Evolutionary conservation across 2,797 vertebrate species (phyloP).

Genomic region (Melanotaenia parkinsoni): DNA sequence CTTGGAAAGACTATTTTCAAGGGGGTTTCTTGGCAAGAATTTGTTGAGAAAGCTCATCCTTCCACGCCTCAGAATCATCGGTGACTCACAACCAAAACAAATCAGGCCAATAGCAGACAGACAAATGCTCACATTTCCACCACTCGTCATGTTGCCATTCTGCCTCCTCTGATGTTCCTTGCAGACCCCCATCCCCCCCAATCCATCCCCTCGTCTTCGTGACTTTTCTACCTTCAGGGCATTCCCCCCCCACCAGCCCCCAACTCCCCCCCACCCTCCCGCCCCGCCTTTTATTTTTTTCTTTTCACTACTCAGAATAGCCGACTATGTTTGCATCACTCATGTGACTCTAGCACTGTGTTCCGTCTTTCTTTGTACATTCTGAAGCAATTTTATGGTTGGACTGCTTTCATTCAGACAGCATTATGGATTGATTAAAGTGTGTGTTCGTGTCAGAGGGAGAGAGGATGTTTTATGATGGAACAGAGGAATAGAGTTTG

Average conservation of each 20-base stretch:
- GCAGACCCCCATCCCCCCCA: background rate
- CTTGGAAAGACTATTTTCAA: conserved; percentile 45
- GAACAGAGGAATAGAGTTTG: background rate
- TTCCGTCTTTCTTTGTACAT: conserved; percentile 14
- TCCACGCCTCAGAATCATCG: conserved; percentile 47
- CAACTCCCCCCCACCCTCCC: background rate
- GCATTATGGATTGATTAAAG: conserved; percentile 18
- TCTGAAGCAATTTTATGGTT: conserved; percentile 38
- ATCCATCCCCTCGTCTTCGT: conserved; percentile 12
- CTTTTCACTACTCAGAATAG: conserved; percentile 21
- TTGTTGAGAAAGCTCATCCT: conserved; percentile 42
- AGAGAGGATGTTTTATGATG: background rate
- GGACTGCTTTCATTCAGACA: conserved; percentile 42
- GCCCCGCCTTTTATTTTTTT: conserved; percentile 1
- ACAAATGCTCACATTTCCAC: conserved; percentile 48
- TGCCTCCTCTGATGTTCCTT: conserved; percentile 53
- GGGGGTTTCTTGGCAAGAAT: conserved; percentile 43
- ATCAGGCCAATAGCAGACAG: conserved; percentile 54
- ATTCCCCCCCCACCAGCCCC: conserved; percentile 16
- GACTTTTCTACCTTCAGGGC: conserved; percentile 40
- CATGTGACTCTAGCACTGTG: conserved; percentile 23
- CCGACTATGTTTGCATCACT: conserved; percentile 35
- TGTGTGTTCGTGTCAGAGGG: background rate
- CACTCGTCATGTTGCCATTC: conserved; percentile 44
- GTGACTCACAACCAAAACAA: conserved; percentile 73